A percentile compares a stretch with the other conserved stretches of the same genome.
phyloP scores from a whole-genome alignment of 2,797 vertebrate genomes.

The Scolopax rusticola region DNA sequence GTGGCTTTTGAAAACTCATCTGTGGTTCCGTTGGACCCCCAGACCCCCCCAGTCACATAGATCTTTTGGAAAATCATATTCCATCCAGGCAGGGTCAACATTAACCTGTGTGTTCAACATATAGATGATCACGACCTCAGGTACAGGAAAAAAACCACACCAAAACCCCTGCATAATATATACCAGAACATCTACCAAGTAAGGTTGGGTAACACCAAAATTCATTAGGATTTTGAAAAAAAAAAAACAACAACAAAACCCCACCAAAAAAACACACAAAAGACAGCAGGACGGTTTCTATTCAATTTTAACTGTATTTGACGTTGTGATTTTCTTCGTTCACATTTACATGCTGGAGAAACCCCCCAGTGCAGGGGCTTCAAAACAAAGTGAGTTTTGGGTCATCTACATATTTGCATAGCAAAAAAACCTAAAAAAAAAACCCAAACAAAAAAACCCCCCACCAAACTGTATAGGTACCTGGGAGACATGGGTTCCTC shows the following conservation, averaged over 20 bases:
- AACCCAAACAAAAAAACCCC: background rate
- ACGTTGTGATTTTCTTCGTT: constrained; percentile 22
- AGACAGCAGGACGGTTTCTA: background rate
- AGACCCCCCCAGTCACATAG: rapidly evolving
- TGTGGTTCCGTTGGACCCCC: background rate
- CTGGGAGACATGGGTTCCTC: background rate
- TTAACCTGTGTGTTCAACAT: background rate
- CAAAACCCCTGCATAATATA: background rate
- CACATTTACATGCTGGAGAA: background rate
- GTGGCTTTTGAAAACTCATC: background rate
- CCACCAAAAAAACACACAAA: background rate
- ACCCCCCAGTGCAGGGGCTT: background rate
- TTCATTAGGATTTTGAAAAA: background rate
- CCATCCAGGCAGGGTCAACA: background rate
- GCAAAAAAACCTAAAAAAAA: background rate
- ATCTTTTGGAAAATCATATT: background rate
- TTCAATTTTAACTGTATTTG: background rate
- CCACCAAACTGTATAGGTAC: background rate
- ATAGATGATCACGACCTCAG: background rate
- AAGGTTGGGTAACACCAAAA: background rate
- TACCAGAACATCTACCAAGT: background rate
- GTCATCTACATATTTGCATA: background rate
- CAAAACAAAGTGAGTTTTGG: constrained; percentile 43
- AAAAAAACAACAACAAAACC: background rate
- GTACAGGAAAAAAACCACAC: background rate